phyloP scores from a whole-genome alignment of 2,888 invertebrate genomes.

The Apoda limacodes region DNA sequence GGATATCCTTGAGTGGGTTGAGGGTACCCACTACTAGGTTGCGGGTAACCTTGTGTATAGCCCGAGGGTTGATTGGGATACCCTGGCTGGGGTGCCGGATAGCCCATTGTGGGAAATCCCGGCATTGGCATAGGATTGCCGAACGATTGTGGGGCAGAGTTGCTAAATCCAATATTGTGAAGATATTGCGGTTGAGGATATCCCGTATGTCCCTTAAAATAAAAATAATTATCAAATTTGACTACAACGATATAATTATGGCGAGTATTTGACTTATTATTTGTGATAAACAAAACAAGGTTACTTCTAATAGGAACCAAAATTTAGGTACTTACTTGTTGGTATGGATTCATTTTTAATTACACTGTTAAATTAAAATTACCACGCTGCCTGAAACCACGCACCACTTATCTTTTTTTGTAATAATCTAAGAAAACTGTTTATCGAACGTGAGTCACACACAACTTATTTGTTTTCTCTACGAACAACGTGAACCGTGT shows the following conservation, averaged over 20 bases:
- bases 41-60: conserved; percentile 28
- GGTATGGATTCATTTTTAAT: conserved; percentile 60
- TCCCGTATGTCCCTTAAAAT: conserved; percentile 67
- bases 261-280: conserved; percentile 12
- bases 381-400: too few relatives aligned
- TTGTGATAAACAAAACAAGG: conserved; percentile 56
- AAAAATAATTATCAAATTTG: conserved; percentile 22
- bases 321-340: conserved; percentile 26
- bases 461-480: too few relatives aligned
- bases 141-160: conserved; percentile 60
- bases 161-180: conserved; percentile 61
- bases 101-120: conserved; percentile 52
- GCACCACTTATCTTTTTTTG: too few relatives aligned
- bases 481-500: too few relatives aligned
- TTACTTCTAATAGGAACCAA: conserved; percentile 13
- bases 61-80: conserved; percentile 35
- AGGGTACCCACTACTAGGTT: conserved; percentile 25
- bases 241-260: conserved; percentile 6
- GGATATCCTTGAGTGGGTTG: conserved; percentile 23
- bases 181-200: conserved; percentile 59
- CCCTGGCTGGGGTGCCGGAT: conserved; percentile 45
- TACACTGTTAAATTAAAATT: too few relatives aligned
- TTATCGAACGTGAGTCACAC: too few relatives aligned
- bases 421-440: too few relatives aligned
- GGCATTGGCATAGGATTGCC: conserved; percentile 62